These are phyloP conservation scores for Ellobius talpinus DNA, from an alignment of 2,113 vertebrate genomes.

Conservation along the genomic window DNA sequence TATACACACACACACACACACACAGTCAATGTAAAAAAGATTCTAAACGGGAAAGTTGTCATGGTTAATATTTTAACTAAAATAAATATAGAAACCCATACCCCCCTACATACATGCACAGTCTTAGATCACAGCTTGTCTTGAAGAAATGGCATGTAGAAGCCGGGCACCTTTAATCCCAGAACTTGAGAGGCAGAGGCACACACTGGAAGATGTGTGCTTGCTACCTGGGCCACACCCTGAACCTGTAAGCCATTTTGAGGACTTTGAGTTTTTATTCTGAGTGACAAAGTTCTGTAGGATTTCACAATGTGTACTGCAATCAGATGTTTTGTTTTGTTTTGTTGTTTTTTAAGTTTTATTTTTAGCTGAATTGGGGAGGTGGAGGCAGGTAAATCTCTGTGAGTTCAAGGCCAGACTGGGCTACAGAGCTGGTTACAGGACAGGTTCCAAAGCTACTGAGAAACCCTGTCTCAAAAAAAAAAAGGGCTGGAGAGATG, in stretches of 20 bases:
- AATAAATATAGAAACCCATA: background rate
- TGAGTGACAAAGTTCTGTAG: background rate
- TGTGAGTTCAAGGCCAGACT: too few relatives aligned
- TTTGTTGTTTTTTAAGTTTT: background rate
- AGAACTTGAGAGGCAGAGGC: too few relatives aligned
- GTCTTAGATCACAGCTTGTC: background rate
- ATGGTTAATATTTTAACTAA: background rate
- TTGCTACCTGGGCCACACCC: background rate
- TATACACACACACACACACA: background rate
- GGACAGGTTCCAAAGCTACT: too few relatives aligned
- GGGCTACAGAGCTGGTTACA: too few relatives aligned
- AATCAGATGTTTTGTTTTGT: background rate
- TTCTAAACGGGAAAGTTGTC: background rate
- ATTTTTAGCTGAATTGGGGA: background rate
- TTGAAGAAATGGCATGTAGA: background rate
- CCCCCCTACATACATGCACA: background rate
- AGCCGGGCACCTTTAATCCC: too few relatives aligned
- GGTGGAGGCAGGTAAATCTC: too few relatives aligned
- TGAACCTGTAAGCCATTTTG: background rate
- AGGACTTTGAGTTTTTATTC: background rate
- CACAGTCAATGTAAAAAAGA: background rate
- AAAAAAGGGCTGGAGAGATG: too few relatives aligned
- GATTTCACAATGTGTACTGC: background rate
- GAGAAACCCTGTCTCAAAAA: too few relatives aligned
- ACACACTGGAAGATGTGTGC: background rate